Percentiles rank a stretch among this genome's conserved stretches.
Conservation (phyloP, 2,797 vertebrate genomes). For the Crenichthys baileyi region DNA sequence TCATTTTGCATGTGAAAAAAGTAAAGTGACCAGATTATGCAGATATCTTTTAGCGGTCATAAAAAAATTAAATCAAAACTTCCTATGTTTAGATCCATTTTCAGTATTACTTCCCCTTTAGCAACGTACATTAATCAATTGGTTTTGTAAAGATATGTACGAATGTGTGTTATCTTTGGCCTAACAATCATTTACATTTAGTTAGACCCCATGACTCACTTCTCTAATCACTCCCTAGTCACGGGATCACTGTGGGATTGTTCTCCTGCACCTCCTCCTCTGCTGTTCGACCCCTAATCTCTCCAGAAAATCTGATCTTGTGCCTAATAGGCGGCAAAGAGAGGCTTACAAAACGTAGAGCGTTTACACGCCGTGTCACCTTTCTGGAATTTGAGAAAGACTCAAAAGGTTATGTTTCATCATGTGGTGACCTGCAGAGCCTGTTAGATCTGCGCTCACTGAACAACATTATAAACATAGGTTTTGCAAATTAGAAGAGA, state of each 20-base stretch:
- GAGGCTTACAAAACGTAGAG: conserved; percentile 55
- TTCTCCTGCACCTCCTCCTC: conserved; percentile 15
- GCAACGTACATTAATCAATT: neutral
- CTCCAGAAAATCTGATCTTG: conserved; percentile 70
- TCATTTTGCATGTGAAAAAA: neutral
- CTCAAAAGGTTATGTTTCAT: conserved; percentile 12
- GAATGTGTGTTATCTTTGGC: conserved; percentile 2
- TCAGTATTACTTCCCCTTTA: conserved; percentile 21
- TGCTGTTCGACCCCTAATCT: conserved; percentile 64
- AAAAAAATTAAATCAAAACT: neutral
- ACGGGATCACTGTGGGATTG: conserved; percentile 63
- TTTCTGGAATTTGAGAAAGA: conserved; percentile 57
- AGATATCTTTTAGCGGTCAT: neutral
- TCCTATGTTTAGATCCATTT: neutral
- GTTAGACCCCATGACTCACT: conserved; percentile 71
- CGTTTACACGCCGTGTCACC: neutral
- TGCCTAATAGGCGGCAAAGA: conserved; percentile 68
- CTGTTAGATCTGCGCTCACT: neutral
- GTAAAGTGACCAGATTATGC: neutral
- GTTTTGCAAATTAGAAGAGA: neutral
- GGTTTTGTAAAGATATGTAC: neutral
- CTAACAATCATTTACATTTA: conserved; percentile 39
- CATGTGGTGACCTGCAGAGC: neutral
- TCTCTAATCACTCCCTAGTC: conserved; percentile 72
- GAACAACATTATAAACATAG: neutral